Base-by-base conservation (phyloP, 2,888 invertebrate species). In the Nemurella pictetii region DNA sequence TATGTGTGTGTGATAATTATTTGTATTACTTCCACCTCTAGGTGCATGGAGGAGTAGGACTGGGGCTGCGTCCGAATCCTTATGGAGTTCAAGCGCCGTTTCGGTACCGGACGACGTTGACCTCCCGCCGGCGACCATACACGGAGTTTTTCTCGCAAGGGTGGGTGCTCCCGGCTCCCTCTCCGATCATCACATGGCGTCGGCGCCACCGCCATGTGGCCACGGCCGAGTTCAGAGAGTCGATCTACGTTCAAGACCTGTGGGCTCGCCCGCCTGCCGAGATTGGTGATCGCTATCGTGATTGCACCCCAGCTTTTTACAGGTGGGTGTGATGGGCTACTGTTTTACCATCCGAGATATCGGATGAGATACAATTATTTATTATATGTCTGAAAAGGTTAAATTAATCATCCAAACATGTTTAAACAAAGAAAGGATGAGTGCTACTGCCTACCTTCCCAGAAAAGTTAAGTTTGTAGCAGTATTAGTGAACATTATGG, bases 271-370 rank as follows among this genome's bases (percentile, higher is more conserved):
- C 94, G 20, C 91, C 95, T 86, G 93, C 94, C 3, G 95, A 95
- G 90, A 91, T 94, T 87, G 94, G 94, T 28, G 95, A 95, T 29
- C 92, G 95, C 30, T 94, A 93, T 88, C 92, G 96, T 20, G 95
- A 96, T 88, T 94, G 94, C 88, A 93, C 94, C 30, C 95, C 96
- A 0, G 92, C 93, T 74, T 96, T 94, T 90, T 96, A 94, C 89
- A 93, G 95, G 95, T 96, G 89, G 55, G 55, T 55, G 55, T 55
- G 55, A 20, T 7, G 20, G 1, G 55, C 1, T 55, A 20, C 55
- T 55, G 12, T 55, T 55, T 55, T 55, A 55, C 55, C 55, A 55
- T 55, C 9, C 9, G 55, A 55, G n/a, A 27, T 20, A 25, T 7
- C 5, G 26, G 20, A 74, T 74, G 20, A 74, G 15, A 55, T 55